These are phyloP conservation scores for Lepetodrilus schrolli DNA, from an alignment of 2,888 invertebrate species.

Conservation along the genomic window DNA sequence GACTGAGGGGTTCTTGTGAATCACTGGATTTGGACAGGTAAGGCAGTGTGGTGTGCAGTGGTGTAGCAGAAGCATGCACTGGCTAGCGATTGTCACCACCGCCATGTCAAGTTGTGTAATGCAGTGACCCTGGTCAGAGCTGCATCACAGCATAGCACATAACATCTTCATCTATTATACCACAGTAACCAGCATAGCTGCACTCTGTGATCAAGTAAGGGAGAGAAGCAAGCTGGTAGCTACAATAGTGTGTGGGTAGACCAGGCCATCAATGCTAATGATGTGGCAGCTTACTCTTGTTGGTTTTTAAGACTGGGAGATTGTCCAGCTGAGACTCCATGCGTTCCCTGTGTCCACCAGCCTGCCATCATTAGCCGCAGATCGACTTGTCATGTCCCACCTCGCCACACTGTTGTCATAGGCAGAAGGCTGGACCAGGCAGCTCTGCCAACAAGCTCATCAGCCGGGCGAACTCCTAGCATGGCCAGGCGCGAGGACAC, in stretches of 20 bases:
- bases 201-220: background rate
- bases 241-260: constrained; percentile 7
- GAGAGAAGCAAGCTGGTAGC: background rate
- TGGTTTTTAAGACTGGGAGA: no score
- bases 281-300: background rate
- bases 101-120: background rate
- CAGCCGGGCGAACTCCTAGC: constrained; percentile 6
- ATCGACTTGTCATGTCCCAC: no score
- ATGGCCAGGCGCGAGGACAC: background rate
- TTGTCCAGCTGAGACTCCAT: no score
- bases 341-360: no score
- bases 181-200: background rate
- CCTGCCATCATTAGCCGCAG: no score
- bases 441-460: background rate
- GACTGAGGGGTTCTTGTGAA: no score
- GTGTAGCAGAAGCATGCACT: background rate
- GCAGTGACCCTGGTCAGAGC: background rate
- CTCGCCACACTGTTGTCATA: background rate
- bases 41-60: background rate
- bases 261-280: constrained; percentile 12
- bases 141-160: background rate
- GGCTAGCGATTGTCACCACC: background rate
- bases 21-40: background rate
- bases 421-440: background rate
- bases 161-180: constrained; percentile 22